Percentiles rank a stretch among this genome's conserved stretches.
Conservation (phyloP, 2,797 vertebrate genomes). For the Sebastes paucispinis region DNA sequence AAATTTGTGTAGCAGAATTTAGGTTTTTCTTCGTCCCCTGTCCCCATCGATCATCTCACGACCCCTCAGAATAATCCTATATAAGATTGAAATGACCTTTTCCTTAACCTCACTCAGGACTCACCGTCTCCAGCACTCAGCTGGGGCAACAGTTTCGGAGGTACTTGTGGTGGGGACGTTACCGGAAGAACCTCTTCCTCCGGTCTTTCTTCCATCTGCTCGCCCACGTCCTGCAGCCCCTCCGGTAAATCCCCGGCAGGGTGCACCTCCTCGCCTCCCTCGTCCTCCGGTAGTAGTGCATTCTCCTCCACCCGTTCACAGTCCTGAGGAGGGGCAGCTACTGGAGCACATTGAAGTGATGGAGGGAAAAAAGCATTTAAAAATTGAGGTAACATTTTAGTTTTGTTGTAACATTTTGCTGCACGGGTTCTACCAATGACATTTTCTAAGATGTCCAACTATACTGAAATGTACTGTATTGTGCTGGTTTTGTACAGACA, state of each 20-base stretch:
- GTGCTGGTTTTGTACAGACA: not conserved
- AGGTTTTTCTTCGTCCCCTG: no score
- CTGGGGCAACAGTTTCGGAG: slow-evolving; percentile 71
- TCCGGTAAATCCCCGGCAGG: slow-evolving; percentile 67
- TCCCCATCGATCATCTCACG: not conserved
- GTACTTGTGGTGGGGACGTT: slow-evolving; percentile 77
- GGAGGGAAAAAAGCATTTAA: not conserved
- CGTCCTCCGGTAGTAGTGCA: slow-evolving; percentile 42
- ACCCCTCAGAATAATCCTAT: not conserved
- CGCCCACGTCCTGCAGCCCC: slow-evolving; percentile 64
- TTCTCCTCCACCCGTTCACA: slow-evolving; percentile 69
- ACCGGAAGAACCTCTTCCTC: slow-evolving; percentile 67
- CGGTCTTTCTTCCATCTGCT: slow-evolving; percentile 63
- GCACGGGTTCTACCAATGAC: not conserved
- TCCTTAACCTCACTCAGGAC: slow-evolving; percentile 8
- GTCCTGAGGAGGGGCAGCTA: slow-evolving; percentile 69
- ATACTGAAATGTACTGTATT: not conserved
- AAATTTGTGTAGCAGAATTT: not conserved
- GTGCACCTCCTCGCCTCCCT: slow-evolving; percentile 45
- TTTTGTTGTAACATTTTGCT: not conserved
- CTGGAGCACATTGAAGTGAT: slow-evolving; percentile 23
- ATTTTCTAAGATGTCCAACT: not conserved
- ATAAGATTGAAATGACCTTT: not conserved
- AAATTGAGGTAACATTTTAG: not conserved
- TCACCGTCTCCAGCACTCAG: slow-evolving; percentile 76